phyloP scores from a whole-genome alignment of 1,140 invertebrate species.

The Neodiprion fabricii region DNA sequence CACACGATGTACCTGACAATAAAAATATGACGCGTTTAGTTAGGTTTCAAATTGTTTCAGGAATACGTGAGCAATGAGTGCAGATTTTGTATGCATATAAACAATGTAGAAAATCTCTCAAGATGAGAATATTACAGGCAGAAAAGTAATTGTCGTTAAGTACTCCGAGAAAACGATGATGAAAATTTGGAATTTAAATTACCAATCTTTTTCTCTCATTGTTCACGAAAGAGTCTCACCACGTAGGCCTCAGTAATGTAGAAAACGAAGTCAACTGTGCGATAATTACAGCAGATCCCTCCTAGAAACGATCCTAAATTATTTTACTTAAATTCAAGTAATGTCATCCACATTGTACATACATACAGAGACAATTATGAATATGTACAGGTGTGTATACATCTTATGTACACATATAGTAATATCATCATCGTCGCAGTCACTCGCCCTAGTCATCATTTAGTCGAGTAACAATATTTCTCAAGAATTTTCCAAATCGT shows the following conservation, averaged over 20 bases:
- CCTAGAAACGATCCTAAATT: slow-evolving; percentile 43
- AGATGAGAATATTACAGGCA: no score
- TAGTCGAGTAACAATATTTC: neutral
- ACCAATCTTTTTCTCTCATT: slow-evolving; percentile 18
- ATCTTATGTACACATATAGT: slow-evolving; percentile 46
- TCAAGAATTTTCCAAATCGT: neutral
- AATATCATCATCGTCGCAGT: slow-evolving; percentile 19
- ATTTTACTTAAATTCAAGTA: slow-evolving; percentile 44
- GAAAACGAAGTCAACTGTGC: slow-evolving; percentile 43
- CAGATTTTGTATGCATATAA: neutral
- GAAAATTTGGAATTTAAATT: neutral
- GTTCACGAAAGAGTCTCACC: slow-evolving; percentile 47
- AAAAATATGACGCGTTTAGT: no score
- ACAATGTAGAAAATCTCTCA: no score
- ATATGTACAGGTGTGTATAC: slow-evolving; percentile 52
- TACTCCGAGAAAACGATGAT: neutral
- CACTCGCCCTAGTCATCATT: slow-evolving; percentile 6
- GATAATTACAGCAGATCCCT: slow-evolving; percentile 43
- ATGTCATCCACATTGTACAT: slow-evolving; percentile 48
- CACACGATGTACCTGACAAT: no score
- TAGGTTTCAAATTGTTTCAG: no score
- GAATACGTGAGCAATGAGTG: neutral
- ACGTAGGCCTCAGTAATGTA: slow-evolving; percentile 46
- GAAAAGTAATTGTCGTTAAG: neutral
- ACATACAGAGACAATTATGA: slow-evolving; percentile 48